phyloP scores from a whole-genome alignment of 2,797 vertebrate genomes.

The Scleropages formosus region DNA sequence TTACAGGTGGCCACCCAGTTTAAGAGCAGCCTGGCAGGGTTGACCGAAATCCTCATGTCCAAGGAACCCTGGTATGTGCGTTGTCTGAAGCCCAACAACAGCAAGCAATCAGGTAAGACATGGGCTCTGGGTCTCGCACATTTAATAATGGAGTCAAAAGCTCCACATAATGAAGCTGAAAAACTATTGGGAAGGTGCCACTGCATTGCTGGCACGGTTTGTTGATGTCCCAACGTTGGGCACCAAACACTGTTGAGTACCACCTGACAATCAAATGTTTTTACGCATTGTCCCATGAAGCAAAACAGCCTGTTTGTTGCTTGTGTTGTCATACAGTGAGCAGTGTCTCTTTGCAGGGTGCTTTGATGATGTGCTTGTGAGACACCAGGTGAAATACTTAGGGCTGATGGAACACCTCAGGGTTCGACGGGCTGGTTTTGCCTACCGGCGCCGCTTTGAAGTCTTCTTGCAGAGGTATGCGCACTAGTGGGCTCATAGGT shows the following conservation, averaged over 20 bases:
- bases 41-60: slow-evolving; percentile 87
- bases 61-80: slow-evolving; percentile 92
- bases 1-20: slow-evolving; percentile 90
- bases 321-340: neutral
- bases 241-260: neutral
- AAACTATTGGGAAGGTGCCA: too few species aligned
- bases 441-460: slow-evolving; percentile 87
- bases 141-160: too few species aligned
- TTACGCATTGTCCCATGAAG: neutral
- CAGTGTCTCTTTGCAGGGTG: slow-evolving; percentile 62
- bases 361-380: slow-evolving; percentile 84
- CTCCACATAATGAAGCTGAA: too few species aligned
- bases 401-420: slow-evolving; percentile 94
- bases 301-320: neutral
- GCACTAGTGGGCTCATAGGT: neutral
- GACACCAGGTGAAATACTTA: slow-evolving; percentile 93
- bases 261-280: too few species aligned
- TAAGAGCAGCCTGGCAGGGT: slow-evolving; percentile 82
- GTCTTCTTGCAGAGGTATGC: slow-evolving; percentile 86
- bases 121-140: neutral
- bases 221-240: too few species aligned
- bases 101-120: slow-evolving; percentile 84
- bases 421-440: slow-evolving; percentile 88
- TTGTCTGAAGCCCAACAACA: slow-evolving; percentile 92
- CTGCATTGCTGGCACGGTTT: too few species aligned